Conservation (phyloP, 1,140 invertebrate genomes). For the Rhopalosiphum padi region DNA sequence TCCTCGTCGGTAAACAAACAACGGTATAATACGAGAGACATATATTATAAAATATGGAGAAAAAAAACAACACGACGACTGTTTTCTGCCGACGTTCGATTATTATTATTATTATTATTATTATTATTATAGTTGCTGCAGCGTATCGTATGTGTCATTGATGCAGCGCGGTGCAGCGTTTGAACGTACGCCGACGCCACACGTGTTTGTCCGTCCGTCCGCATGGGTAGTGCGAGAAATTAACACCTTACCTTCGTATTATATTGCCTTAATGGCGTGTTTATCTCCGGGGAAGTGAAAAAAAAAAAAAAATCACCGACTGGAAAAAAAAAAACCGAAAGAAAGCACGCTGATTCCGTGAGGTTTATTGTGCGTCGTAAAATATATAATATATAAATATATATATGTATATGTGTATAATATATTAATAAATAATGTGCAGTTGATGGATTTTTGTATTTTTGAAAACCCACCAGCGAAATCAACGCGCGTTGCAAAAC, state of each 20-base stretch:
- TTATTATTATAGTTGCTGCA: neutral
- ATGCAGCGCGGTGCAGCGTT: neutral
- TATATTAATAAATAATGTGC: neutral
- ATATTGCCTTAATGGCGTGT: neutral
- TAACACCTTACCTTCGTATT: conserved; percentile 21
- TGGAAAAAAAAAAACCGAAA: neutral
- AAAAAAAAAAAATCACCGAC: neutral
- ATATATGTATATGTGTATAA: neutral
- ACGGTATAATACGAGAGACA: neutral
- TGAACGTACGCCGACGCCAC: conserved; percentile 6
- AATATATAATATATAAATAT: neutral
- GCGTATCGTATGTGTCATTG: neutral
- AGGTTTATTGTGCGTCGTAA: neutral
- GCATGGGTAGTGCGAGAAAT: conserved; percentile 17
- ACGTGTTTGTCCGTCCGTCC: neutral
- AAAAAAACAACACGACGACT: neutral
- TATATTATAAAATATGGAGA: conserved; percentile 2
- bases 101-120: neutral
- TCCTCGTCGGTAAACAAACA: conserved; percentile 24
- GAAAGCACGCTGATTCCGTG: neutral
- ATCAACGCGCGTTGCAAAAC: neutral
- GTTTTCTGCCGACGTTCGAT: conserved; percentile 28
- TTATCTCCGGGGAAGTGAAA: neutral
- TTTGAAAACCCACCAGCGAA: neutral
- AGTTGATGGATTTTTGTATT: neutral